Evolutionary conservation across 2,797 vertebrate genomes (phyloP), one percentile per base, ranked within the genome.

Genomic region (Heteromormyrus szaboi): DNA sequence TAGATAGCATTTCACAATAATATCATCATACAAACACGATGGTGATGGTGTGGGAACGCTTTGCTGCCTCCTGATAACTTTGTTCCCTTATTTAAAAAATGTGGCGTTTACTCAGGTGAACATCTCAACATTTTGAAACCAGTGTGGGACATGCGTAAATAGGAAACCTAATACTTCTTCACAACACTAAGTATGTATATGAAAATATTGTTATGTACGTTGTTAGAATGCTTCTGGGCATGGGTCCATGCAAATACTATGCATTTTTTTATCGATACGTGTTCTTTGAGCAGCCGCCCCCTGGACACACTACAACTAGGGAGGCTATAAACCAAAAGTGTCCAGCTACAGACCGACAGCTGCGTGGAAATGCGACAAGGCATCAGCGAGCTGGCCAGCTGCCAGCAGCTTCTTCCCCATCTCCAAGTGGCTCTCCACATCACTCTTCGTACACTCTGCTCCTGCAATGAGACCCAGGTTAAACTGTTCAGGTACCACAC

Each of bases 381-480:
- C 98, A 90, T 99, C 98, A 0, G 98, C 98, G 0, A 99, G 94
- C 93, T 99, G 98, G 83, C 98, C 98, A 65, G 98, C 98, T 89
- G 98, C 98, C 41, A 99, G 93, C 68, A 99, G 96, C 19, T 99
- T 99, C 96, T 99, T 99, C 33, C 98, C 98, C 98, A 99, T 97
- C 94, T 99, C 98, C 91, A 99, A 96, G 1, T 99, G 97, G 88
- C 96, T 98, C 93, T 99, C 98, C 88, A 98, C 97, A 91, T 97
- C 96, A 2, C 96, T 98, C 89, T 96, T 96, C 90, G 97, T 97
- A 94, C 98, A 98, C 85, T 96, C 96, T 37, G 97, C 98, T 91
- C 97, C 98, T 98, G 90, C 92, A 93, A 89, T 88, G 51, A 59
- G 85, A 56, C 25, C 14, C 8, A 33, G 7, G 7, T 46, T 37